Conservation (phyloP, 2,888 invertebrate genomes). For the Choreutis nemorana region DNA sequence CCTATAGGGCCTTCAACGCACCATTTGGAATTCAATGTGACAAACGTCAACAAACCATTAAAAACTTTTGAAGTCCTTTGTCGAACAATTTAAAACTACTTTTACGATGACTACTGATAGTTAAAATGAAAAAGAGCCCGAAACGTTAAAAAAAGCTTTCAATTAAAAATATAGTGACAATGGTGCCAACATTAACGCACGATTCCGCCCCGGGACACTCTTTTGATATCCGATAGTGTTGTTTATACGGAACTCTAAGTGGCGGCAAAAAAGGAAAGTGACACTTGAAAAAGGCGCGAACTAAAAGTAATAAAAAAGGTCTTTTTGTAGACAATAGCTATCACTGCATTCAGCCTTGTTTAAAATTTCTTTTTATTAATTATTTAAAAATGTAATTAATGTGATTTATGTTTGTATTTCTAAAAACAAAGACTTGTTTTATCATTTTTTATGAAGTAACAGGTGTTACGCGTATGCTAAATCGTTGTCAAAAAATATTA, state of each 20-base stretch:
- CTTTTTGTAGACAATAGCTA: conserved; percentile 38
- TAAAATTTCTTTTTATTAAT: too few species aligned
- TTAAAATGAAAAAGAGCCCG: conserved; percentile 34
- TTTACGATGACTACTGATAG: conserved; percentile 52
- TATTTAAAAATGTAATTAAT: not conserved
- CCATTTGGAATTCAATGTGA: conserved; percentile 49
- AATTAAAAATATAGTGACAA: conserved; percentile 60
- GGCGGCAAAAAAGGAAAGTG: conserved; percentile 61
- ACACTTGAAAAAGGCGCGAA: conserved; percentile 64
- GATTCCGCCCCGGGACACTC: conserved; percentile 29
- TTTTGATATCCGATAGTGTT: conserved; percentile 64
- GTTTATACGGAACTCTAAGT: conserved; percentile 36
- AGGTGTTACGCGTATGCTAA: conserved; percentile 22
- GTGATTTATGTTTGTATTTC: not conserved
- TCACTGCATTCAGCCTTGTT: too few species aligned
- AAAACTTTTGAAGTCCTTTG: conserved; percentile 58
- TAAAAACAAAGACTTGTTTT: not conserved
- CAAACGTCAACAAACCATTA: conserved; percentile 28
- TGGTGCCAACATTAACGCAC: conserved; percentile 44
- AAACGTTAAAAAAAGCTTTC: conserved; percentile 50
- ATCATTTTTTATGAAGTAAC: conserved; percentile 16
- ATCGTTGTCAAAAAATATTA: conserved; percentile 25
- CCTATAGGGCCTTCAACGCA: too few species aligned
- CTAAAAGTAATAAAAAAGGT: conserved; percentile 50
- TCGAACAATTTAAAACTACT: conserved; percentile 34